Conservation (phyloP, 2,797 vertebrate genomes). For the Karalla daura region DNA sequence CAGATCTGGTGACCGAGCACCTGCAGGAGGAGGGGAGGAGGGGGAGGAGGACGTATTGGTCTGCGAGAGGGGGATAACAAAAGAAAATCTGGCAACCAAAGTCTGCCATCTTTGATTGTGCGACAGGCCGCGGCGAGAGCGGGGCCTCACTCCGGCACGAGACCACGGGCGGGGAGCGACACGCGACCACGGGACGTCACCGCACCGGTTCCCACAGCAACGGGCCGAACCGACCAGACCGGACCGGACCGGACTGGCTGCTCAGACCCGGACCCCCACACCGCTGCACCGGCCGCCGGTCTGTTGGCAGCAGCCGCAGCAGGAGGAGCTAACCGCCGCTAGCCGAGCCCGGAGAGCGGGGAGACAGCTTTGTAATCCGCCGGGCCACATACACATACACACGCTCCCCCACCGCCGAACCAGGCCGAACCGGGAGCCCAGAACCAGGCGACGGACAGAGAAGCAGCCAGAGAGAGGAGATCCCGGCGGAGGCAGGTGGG, state of each 20-base stretch:
- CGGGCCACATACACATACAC: slow-evolving; percentile 79
- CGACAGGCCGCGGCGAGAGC: slow-evolving; percentile 86
- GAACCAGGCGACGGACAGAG: slow-evolving; percentile 25
- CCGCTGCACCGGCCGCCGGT: slow-evolving; percentile 40
- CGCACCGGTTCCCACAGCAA: slow-evolving; percentile 47
- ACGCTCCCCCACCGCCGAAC: slow-evolving; percentile 48
- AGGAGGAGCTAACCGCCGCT: slow-evolving; percentile 70
- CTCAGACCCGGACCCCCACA: slow-evolving; percentile 18
- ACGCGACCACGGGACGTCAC: slow-evolving; percentile 42
- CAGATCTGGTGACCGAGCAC: neutral
- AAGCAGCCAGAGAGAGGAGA: slow-evolving; percentile 50
- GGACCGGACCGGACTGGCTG: slow-evolving; percentile 23
- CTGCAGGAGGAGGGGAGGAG: neutral
- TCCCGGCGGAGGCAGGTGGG: slow-evolving; percentile 81
- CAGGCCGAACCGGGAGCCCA: slow-evolving; percentile 58
- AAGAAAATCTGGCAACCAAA: slow-evolving; percentile 72
- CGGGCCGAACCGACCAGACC: slow-evolving; percentile 36
- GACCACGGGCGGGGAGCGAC: slow-evolving; percentile 64
- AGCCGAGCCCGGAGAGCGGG: slow-evolving; percentile 74
- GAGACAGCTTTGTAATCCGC: slow-evolving; percentile 85
- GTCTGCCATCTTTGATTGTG: slow-evolving; percentile 88
- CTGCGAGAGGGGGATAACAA: slow-evolving; percentile 34
- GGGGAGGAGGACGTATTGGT: too few species aligned
- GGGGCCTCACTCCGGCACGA: slow-evolving; percentile 83
- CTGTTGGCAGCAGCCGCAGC: slow-evolving; percentile 66